Conservation (phyloP, 2,888 invertebrate genomes). For the Eupelmus urozonus region DNA sequence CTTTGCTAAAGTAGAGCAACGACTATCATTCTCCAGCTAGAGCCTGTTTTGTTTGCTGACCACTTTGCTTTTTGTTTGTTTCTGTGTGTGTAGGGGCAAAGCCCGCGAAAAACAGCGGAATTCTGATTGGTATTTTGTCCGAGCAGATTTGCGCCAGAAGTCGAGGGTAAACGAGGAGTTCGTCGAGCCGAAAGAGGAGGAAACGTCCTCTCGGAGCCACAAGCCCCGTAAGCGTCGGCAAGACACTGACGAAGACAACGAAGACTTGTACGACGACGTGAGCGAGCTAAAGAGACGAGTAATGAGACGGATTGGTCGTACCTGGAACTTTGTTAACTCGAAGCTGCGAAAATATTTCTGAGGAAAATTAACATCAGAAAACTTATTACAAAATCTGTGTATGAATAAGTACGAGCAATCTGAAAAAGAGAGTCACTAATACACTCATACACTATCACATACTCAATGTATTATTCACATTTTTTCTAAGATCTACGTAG, state of each 20-base stretch:
- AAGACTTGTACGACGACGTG: background rate
- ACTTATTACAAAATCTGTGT: background rate
- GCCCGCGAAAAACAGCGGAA: conserved; percentile 59
- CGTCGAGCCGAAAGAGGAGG: background rate
- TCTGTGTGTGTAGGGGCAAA: conserved; percentile 59
- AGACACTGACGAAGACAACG: background rate
- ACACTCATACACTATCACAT: conserved; percentile 4
- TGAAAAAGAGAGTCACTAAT: background rate
- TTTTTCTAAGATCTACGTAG: background rate
- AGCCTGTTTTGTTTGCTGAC: conserved; percentile 18
- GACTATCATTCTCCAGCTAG: too few relatives aligned
- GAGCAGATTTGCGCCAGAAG: conserved; percentile 60
- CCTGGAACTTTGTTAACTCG: conserved; percentile 13
- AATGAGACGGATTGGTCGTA: background rate
- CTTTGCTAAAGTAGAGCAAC: too few relatives aligned
- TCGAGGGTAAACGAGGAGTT: conserved; percentile 39
- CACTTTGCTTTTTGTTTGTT: conserved; percentile 41
- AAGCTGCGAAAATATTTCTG: background rate
- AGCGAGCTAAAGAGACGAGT: background rate
- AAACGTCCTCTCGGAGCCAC: conserved; percentile 9
- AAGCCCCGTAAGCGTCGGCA: background rate
- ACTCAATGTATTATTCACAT: conserved; percentile 44
- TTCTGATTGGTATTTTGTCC: conserved; percentile 62
- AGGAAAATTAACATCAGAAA: background rate
- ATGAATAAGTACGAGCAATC: background rate